These are phyloP conservation scores for Vespertilio murinus DNA, from an alignment of 2,797 vertebrate species.

Conservation along the genomic window DNA sequence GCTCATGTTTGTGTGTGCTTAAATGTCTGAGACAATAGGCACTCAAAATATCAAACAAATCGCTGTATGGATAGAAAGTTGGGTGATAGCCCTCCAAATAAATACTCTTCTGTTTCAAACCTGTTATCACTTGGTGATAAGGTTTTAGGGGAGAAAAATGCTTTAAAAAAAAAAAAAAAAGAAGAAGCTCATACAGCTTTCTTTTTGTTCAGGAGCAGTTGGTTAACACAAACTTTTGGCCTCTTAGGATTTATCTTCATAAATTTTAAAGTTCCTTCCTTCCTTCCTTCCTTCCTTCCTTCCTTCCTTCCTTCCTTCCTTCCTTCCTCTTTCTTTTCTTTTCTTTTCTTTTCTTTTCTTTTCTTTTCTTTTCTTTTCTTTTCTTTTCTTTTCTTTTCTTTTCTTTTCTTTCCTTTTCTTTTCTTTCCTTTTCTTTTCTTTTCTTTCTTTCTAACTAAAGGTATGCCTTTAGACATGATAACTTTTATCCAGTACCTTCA, in stretches of 20 bases:
- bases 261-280: too few relatives aligned
- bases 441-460: neutral
- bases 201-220: neutral
- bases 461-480: neutral
- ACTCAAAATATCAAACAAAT: slow-evolving; percentile 28
- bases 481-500: slow-evolving; percentile 42
- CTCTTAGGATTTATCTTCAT: slow-evolving; percentile 23
- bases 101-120: slow-evolving; percentile 5
- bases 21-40: neutral
- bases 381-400: too few relatives aligned
- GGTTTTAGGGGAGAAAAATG: neutral
- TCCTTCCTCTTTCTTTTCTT: too few relatives aligned
- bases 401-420: too few relatives aligned
- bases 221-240: slow-evolving; percentile 27
- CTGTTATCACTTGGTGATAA: slow-evolving; percentile 40
- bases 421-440: too few relatives aligned
- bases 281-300: too few relatives aligned
- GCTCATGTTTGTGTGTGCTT: neutral
- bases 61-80: neutral
- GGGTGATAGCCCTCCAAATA: neutral
- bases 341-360: too few relatives aligned
- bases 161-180: neutral
- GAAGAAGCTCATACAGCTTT: neutral
- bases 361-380: too few relatives aligned
- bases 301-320: too few relatives aligned